Evolutionary conservation across 2,797 vertebrate genomes (phyloP), one percentile per base, ranked within the genome.

Genomic region (Muscicapa comitata): DNA sequence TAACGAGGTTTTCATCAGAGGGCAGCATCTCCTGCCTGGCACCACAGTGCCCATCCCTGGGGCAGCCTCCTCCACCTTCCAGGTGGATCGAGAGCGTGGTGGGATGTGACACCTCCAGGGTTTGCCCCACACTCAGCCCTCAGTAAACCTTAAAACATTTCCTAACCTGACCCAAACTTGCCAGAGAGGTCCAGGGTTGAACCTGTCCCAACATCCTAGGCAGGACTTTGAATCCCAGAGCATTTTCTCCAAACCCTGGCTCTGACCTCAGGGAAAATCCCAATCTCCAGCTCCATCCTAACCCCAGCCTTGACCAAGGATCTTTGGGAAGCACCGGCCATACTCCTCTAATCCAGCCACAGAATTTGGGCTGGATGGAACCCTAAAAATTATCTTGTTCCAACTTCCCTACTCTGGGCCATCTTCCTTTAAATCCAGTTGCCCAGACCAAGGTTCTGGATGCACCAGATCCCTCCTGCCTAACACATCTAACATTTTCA

Each of bases 231-330:
- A 38, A 42, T 2, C 24, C 50, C 2, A 0, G 12, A 38, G 33
- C 61, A 33, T n/a, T 43, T 17, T 38, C 48, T 48, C 51, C 80
- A 76, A 58, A 42, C 3, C 37, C 59, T 33, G 25, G 28, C n/a
- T 33, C 55, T 74, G 53, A 57, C 28, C 37, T 14, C 61, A 37
- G 31, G 10, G 29, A 40, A n/a, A n/a, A 18, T 58, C 8, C 33
- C 51, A 24, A 40, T 9, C 21, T 51, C 68, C 72, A 59, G 15
- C 20, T 61, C 61, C 54, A 81, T n/a, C 47, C 20, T 9, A 72
- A 68, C 40, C 11, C 13, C 40, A 73, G 4, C 29, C 21, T 15
- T 48, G 17, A 28, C 6, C 1, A 0, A 8, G 8, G 14, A 6
- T 66, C 17, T 63, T 40, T 19, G 42, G 26, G 80, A 77, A 86